Evolutionary conservation across 2,888 invertebrate genomes (phyloP).

Genomic region (Watsonalla binaria): DNA sequence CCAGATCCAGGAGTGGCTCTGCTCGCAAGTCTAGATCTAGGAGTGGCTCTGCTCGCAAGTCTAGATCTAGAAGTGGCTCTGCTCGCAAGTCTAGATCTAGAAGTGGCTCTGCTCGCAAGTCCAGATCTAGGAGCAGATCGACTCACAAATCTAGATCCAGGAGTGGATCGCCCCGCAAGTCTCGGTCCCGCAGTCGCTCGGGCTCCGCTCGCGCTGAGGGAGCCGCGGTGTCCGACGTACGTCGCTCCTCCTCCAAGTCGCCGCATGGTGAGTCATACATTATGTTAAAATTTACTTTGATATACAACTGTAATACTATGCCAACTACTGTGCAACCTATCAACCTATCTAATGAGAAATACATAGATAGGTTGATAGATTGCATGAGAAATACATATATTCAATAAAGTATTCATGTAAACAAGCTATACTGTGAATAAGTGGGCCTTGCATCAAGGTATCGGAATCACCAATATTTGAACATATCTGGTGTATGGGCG

Average conservation of each 20-base stretch:
- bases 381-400: no score
- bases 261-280: slow-evolving; percentile 20
- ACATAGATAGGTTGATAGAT: no score
- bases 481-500: neutral
- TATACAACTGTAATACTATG: neutral
- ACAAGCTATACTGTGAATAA: neutral
- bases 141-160: slow-evolving; percentile 18
- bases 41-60: slow-evolving; percentile 10
- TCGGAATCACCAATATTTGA: no score
- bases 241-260: slow-evolving; percentile 11
- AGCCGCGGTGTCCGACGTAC: no score
- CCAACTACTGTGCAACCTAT: no score
- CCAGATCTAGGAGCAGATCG: slow-evolving; percentile 13
- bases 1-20: slow-evolving; percentile 22
- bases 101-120: slow-evolving; percentile 10
- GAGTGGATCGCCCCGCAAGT: slow-evolving; percentile 21
- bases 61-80: slow-evolving; percentile 13
- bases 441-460: no score
- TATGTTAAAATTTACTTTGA: no score
- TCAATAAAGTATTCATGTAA: neutral
- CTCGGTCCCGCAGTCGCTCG: slow-evolving; percentile 14
- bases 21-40: slow-evolving; percentile 18
- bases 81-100: slow-evolving; percentile 18
- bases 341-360: no score
- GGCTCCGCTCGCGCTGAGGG: neutral